Conservation (phyloP, 2,797 vertebrate species). For the Centroberyx gerrardi region DNA sequence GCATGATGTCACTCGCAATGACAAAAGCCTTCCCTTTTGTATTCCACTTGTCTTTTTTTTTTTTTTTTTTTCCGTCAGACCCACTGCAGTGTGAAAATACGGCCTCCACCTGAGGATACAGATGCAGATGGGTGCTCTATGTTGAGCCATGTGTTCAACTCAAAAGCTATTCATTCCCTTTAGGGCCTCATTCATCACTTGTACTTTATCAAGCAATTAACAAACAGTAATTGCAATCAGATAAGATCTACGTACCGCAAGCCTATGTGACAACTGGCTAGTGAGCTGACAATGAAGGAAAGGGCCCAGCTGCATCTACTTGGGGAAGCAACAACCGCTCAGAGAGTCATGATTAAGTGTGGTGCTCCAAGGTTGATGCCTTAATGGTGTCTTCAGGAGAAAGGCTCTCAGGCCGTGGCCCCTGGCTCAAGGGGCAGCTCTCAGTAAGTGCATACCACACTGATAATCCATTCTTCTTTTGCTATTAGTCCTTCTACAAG, state of each 20-base stretch:
- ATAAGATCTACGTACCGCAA: slow-evolving; percentile 56
- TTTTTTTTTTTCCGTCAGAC: neutral
- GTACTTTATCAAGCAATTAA: slow-evolving; percentile 76
- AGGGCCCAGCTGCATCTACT: slow-evolving; percentile 70
- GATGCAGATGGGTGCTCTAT: slow-evolving; percentile 54
- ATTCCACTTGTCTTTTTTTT: neutral
- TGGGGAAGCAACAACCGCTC: slow-evolving; percentile 48
- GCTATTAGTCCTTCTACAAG: slow-evolving; percentile 72
- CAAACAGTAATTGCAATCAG: slow-evolving; percentile 79
- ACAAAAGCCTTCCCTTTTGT: slow-evolving; percentile 56
- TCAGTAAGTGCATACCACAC: slow-evolving; percentile 64
- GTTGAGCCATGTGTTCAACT: slow-evolving; percentile 44
- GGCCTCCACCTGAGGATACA: slow-evolving; percentile 64
- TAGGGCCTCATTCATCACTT: slow-evolving; percentile 60
- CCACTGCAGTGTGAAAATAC: neutral
- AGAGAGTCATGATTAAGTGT: slow-evolving; percentile 72
- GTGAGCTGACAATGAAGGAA: slow-evolving; percentile 56
- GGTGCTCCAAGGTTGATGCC: slow-evolving; percentile 66
- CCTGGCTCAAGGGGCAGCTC: slow-evolving; percentile 43
- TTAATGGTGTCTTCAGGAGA: slow-evolving; percentile 73
- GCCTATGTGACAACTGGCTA: slow-evolving; percentile 64
- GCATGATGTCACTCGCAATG: slow-evolving; percentile 52
- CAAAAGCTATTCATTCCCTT: slow-evolving; percentile 56
- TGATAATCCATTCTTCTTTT: slow-evolving; percentile 75
- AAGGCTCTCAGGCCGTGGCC: slow-evolving; percentile 63